Evolutionary conservation across 2,113 vertebrate species (phyloP).

Genomic region (Capreolus pygargus): DNA sequence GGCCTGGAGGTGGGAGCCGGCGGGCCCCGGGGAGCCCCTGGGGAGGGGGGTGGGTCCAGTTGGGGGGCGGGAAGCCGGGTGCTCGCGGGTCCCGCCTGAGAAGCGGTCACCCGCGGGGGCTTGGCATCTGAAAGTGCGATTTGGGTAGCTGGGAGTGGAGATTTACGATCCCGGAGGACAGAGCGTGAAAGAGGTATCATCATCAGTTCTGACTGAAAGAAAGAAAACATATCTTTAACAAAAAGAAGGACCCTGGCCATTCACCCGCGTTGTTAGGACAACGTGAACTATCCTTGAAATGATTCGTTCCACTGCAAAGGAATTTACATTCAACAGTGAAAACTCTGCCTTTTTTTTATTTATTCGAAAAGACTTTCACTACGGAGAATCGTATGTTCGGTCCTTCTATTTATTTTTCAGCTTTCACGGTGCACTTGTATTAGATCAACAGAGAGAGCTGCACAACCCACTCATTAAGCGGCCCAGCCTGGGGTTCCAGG

Average conservation of each 20-base stretch:
- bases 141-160: conserved; percentile 84
- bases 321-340: conserved; percentile 97
- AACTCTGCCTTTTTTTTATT: conserved; percentile 94
- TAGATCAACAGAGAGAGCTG: conserved; percentile 87
- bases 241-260: conserved; percentile 94
- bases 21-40: rapidly evolving
- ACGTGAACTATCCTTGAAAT: conserved; percentile 99
- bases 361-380: conserved; percentile 89
- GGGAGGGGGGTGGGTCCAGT: rapidly evolving
- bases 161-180: conserved; percentile 94
- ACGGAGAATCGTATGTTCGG: conserved; percentile 90
- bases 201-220: conserved; percentile 96
- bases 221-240: conserved; percentile 98
- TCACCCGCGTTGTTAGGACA: conserved; percentile 99
- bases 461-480: conserved; percentile 81
- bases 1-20: neutral
- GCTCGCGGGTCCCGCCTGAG: conserved; percentile 64
- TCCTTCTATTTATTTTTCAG: conserved; percentile 93
- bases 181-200: conserved; percentile 98
- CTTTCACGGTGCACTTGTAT: conserved; percentile 90
- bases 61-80: neutral
- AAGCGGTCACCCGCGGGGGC: conserved; percentile 86
- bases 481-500: neutral
- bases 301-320: conserved; percentile 99
- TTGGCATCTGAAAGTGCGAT: conserved; percentile 87